Conservation (phyloP, 2,888 invertebrate genomes). For the Drymonia ruficornis region DNA sequence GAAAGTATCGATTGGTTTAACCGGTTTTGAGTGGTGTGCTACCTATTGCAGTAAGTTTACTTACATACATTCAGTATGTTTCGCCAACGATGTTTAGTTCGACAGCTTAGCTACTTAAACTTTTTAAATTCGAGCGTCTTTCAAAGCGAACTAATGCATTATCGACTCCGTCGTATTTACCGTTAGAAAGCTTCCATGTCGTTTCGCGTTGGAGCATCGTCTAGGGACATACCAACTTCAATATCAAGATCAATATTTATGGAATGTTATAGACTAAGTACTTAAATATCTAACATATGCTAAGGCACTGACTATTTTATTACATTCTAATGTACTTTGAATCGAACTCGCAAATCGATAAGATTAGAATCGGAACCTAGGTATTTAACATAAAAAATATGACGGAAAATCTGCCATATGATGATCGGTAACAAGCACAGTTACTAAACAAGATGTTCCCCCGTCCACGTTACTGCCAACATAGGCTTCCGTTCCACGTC, state of each 20-base stretch:
- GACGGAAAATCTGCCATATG: conserved; percentile 19
- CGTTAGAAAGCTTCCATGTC: conserved; percentile 18
- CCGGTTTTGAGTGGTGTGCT: neutral
- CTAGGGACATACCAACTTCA: no score
- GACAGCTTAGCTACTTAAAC: neutral
- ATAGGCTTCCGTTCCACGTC: conserved; percentile 26
- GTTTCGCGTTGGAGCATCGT: conserved; percentile 1
- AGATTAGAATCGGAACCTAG: conserved; percentile 12
- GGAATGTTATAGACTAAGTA: neutral
- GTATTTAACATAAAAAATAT: conserved; percentile 15
- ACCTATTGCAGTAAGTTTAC: no score
- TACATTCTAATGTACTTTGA: conserved; percentile 11
- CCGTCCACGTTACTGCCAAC: conserved; percentile 7
- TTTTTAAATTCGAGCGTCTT: neutral
- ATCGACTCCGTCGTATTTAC: conserved; percentile 13
- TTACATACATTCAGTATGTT: neutral
- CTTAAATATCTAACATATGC: conserved; percentile 16
- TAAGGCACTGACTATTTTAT: conserved; percentile 5
- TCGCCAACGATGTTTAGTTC: neutral
- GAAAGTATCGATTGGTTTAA: neutral
- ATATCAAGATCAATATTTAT: neutral
- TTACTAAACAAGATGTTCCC: conserved; percentile 8
- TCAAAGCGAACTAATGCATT: conserved; percentile 6
- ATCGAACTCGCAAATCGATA: conserved; percentile 12
- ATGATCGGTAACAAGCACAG: conserved; percentile 12